A percentile compares a stretch with the other conserved stretches of the same genome.
phyloP scores from a whole-genome alignment of 2,888 invertebrate species.

The Pseudanteris insignis region DNA sequence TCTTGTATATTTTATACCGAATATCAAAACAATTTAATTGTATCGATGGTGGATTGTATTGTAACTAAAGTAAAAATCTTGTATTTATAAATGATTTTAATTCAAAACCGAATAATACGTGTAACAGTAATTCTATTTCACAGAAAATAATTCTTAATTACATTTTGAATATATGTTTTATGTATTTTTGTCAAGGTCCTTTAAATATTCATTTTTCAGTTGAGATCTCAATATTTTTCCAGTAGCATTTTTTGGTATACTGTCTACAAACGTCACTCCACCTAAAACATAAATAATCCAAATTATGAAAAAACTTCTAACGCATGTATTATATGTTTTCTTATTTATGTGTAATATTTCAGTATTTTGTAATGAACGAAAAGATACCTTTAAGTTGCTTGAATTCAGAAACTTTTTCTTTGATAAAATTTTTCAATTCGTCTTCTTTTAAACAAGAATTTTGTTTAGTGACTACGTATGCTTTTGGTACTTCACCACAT shows the following conservation, averaged over 20 bases:
- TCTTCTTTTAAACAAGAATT: constrained; percentile 66
- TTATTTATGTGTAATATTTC: no score
- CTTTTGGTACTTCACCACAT: constrained; percentile 80
- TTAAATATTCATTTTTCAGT: constrained; percentile 49
- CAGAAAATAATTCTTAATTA: no score
- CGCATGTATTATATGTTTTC: no score
- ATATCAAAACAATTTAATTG: no score
- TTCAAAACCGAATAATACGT: no score
- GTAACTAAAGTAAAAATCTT: no score
- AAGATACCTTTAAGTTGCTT: constrained; percentile 74
- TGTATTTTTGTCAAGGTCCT: no score
- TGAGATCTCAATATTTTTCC: constrained; percentile 69
- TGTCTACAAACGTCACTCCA: constrained; percentile 67
- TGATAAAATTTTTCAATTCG: constrained; percentile 73
- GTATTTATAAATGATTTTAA: no score
- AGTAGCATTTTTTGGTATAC: constrained; percentile 68
- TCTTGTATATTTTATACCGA: no score
- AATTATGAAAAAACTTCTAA: background rate
- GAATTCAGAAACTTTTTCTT: constrained; percentile 76
- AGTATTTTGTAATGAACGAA: background rate
- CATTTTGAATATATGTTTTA: no score
- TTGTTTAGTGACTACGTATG: constrained; percentile 74
- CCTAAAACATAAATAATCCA: constrained; percentile 52
- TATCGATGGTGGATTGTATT: no score
- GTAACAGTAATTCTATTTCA: no score